Percentiles rank a stretch among this genome's conserved stretches.
Conservation (phyloP, 2,113 vertebrate species). For the Maccullochella peelii region DNA sequence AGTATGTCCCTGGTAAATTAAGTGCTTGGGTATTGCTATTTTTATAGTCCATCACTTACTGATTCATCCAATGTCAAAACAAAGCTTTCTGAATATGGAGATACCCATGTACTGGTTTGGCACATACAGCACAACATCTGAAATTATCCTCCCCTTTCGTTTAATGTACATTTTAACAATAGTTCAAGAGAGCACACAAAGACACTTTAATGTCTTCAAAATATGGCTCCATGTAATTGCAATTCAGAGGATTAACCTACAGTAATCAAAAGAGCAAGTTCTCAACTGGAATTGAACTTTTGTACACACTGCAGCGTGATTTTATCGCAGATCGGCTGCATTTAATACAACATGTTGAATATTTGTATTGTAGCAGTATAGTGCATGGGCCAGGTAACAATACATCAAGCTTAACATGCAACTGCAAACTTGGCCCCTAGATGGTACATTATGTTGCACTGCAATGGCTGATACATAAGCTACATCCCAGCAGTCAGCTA, state of each 20-base stretch:
- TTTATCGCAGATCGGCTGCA: conserved; percentile 5
- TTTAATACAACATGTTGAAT: not conserved
- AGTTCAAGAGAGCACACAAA: not conserved
- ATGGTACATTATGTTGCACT: conserved; percentile 26
- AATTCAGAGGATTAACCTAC: conserved; percentile 6
- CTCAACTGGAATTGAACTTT: not conserved
- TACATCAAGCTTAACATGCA: conserved; percentile 31
- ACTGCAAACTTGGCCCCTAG: conserved; percentile 47
- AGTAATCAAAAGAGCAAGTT: not conserved
- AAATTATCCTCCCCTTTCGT: conserved; percentile 9
- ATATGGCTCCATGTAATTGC: conserved; percentile 5
- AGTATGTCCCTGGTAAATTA: not conserved
- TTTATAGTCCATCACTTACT: not conserved
- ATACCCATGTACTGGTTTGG: conserved; percentile 50
- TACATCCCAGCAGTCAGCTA: conserved; percentile 11
- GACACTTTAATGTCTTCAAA: conserved; percentile 23
- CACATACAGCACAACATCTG: conserved; percentile 40
- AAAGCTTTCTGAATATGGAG: not conserved
- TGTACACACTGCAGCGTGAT: not conserved
- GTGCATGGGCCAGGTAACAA: not conserved
- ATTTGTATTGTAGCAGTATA: conserved; percentile 8
- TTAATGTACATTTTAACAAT: conserved; percentile 3
- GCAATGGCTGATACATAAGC: conserved; percentile 10
- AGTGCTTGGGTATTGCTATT: not conserved
- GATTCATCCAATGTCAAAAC: conserved; percentile 5